Evolutionary conservation across 2,888 invertebrate genomes (phyloP), one percentile per base, ranked within the genome.

Genomic region (Blastobasis adustella): DNA sequence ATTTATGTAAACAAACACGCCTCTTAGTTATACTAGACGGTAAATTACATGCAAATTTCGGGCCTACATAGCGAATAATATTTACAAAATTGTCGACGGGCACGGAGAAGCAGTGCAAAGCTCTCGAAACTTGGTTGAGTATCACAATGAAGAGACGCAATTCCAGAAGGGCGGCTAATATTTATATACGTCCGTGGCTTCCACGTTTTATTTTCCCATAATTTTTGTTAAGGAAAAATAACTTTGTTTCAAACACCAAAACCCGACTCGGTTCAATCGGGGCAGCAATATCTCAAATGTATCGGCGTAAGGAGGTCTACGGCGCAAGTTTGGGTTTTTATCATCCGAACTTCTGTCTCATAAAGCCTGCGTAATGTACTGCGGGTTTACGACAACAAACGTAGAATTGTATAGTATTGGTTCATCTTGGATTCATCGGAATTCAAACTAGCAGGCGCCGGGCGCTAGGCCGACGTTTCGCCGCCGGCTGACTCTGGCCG

Each of bases 61-160:
- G 49, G 57, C 53, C 57, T 58, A 59, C 56, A 55, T 56, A 47
- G 49, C 51, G 54, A 54, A 50, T 50, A 57, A 56, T 51, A 53
- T 49, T 23, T 23, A 23, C 23, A 23, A 23, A 23, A 23, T 23
- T 23, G 23, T 23, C 23, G 23, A 23, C 23, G 23, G 23, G 23
- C 23, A 23, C 23, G 23, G 23, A 23, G 23, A 23, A 23, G 23
- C 23, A 23, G 23, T 23, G 23, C 23, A 23, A 23, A 23, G 23
- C 23, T 23, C 23, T 23, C 23, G 23, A 23, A 23, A 23, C 23
- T 23, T 23, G 23, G 23, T n/a, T n/a, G n/a, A n/a, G n/a, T 23
- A 23, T 23, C 23, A 23, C 23, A 23, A 23, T 23, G 23, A 23
- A 23, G 23, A 23, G 23, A 23, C 23, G 23, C 23, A 23, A 23